Evolutionary conservation across 2,888 invertebrate species (phyloP), one percentile per base, ranked within the genome.

Genomic region (Pheosia tremula): DNA sequence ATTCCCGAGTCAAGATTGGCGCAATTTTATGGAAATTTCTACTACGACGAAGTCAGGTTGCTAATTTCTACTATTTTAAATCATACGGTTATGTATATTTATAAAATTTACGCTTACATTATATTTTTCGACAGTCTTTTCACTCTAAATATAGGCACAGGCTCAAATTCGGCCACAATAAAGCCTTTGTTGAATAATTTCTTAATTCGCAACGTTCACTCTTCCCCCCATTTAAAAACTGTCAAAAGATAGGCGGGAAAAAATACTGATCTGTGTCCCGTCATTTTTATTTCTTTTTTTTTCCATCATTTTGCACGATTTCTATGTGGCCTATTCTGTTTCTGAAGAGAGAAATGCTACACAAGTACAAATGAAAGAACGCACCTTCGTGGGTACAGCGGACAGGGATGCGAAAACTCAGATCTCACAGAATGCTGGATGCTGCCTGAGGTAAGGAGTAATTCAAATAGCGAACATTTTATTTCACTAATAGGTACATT

Each of bases 1-100:
- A 96, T 96, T 75, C 96, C 96, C 6, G 90, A 94, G 68, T 96
- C 96, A 66, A 94, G 94, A 88, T 85, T 96, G 81, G 94, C 95
- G 60, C 90, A 89, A 69, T 94, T 93, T 80, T 95, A 94, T 76
- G 94, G 95, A 83, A 94, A 94, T 80, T 94, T 94, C 78, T 95
- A 94, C 85, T 92, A 94, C 80, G 92, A 93, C 79, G 93, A 93
- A 76, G 77, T 79, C 79, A 92, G 91, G 91, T 91, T 72, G 73
- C 60, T 57, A 54, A 45, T 62, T 38, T 59, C 67, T 58, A 49
- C 37, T 24, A 52, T 60, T 24, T 24, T 0, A 24, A 24, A 24
- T 59, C 57, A 52, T 10, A n/a, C n/a, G n/a, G n/a, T 47, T 4
- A 3, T 41, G 8, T 5, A 8, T 8, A n/a, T 47, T 43, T 43